These are phyloP conservation scores for Toxostoma redivivum DNA, from an alignment of 2,113 vertebrate genomes.

Conservation along the genomic window DNA sequence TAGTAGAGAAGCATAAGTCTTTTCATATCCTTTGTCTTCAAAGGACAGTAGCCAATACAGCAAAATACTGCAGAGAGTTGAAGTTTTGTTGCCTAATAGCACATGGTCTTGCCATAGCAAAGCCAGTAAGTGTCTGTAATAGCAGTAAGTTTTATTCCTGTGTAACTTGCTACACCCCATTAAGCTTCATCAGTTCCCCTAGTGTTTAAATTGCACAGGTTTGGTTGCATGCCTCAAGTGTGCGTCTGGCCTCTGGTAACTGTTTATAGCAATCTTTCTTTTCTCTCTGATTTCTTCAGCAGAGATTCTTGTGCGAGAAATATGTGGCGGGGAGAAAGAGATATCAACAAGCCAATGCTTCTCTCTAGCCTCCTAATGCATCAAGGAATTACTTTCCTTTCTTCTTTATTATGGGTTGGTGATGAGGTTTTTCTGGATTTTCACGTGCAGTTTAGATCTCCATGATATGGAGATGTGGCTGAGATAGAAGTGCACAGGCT, in stretches of 20 bases:
- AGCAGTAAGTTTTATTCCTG: not conserved
- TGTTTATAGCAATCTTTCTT: not conserved
- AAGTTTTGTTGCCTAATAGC: not conserved
- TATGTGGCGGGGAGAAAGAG: not conserved
- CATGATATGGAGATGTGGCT: not conserved
- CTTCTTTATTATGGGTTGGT: not conserved
- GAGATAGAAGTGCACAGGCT: not conserved
- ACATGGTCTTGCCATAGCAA: not conserved
- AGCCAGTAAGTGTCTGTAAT: accelerated
- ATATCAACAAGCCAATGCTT: not conserved
- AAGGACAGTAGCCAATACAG: not conserved
- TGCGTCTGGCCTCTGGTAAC: not conserved
- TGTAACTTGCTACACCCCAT: not conserved
- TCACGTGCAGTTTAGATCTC: not conserved
- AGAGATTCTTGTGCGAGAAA: not conserved
- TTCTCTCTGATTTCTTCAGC: not conserved
- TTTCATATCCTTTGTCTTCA: not conserved
- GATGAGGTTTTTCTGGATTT: not conserved
- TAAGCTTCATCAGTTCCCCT: not conserved
- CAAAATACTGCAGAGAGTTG: not conserved
- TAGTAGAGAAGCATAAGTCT: not conserved
- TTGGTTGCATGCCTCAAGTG: not conserved
- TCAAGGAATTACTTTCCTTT: not conserved
- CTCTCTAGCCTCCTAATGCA: not conserved
- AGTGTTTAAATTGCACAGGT: not conserved